Evolutionary conservation across 2,888 invertebrate species (phyloP), one percentile per base, ranked within the genome.

Genomic region (Chesias legatella): DNA sequence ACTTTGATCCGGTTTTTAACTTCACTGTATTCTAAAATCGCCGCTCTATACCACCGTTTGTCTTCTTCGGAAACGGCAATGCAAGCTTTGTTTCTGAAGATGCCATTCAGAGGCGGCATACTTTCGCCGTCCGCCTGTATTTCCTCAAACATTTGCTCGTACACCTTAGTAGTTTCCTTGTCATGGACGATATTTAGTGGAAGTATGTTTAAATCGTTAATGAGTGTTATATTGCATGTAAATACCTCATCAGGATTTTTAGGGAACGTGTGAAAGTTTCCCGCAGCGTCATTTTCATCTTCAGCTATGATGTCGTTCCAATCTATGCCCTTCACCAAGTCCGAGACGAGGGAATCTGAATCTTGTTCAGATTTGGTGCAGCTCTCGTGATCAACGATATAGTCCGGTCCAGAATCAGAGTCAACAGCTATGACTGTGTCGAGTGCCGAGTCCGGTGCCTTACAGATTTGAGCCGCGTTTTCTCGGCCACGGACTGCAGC

Each of bases 11-110:
- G 59, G 4, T 76, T 71, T 9, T 80, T 68, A 0, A 59, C 56
- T 22, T 79, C 65, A 49, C 89, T 81, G 33, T 88, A 77, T 34
- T 90, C 83, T 27, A 89, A 67, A 34, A 96, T 89, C 7, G 85
- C 63, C 0, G 92, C 94, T 44, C 96, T 88, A 67, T 95, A 94
- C 94, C 94, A 96, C 22, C 74, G 58, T 0, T 82, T 79, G 63
- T 94, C 94, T 34, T 89, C 89, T 0, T 81, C 73, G 55, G 89
- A 93, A 29, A 89, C 72, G 21, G 92, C 90, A 42, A 92, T 73
- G 63, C 95, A 95, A 0, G 91, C 89, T 62, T 85, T 83, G 58
- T 90, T 86, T 42, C 75, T 80, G 35, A 59, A 79, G 51, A 86
- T 73, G 6, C 83, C 78, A 10, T 75, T 63, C 6, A 93, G 56